Evolutionary conservation across 2,113 vertebrate genomes (phyloP).

Genomic region (Melanotaenia duboulayi): DNA sequence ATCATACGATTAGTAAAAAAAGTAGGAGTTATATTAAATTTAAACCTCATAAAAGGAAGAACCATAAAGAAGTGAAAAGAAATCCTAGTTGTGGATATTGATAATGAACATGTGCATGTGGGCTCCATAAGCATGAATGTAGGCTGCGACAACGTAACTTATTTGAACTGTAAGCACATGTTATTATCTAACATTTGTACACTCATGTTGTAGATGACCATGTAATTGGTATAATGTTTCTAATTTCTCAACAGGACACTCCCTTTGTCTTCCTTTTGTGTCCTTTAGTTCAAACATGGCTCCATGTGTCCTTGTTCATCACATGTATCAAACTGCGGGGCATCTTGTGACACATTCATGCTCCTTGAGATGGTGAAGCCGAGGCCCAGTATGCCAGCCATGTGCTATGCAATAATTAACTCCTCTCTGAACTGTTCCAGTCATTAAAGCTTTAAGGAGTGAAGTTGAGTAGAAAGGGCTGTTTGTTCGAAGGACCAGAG

Average conservation of each 20-base stretch:
- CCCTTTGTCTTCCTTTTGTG: background rate
- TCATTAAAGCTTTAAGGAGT: conserved; percentile 57
- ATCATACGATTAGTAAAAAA: too few species aligned
- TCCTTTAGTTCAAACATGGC: background rate
- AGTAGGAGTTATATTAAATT: too few species aligned
- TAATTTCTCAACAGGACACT: too few species aligned
- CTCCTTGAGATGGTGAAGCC: conserved; percentile 25
- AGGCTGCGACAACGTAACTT: background rate
- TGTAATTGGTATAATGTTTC: background rate
- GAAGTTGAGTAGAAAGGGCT: conserved; percentile 62
- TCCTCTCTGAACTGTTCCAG: conserved; percentile 58
- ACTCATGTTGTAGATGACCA: conserved; percentile 4
- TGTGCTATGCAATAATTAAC: conserved; percentile 76
- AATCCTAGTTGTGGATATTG: too few species aligned
- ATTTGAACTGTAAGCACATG: conserved; percentile 27
- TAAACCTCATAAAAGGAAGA: too few species aligned
- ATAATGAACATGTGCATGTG: conserved; percentile 5
- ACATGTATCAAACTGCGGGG: conserved; percentile 43
- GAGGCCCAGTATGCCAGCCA: conserved; percentile 55
- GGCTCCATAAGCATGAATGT: background rate
- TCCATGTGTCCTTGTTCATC: conserved; percentile 27
- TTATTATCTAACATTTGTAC: conserved; percentile 21
- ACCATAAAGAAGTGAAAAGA: too few species aligned
- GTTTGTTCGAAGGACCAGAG: conserved; percentile 65
- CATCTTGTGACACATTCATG: conserved; percentile 72